Conservation (phyloP, 2,113 vertebrate species). For the Glareola pratincola region DNA sequence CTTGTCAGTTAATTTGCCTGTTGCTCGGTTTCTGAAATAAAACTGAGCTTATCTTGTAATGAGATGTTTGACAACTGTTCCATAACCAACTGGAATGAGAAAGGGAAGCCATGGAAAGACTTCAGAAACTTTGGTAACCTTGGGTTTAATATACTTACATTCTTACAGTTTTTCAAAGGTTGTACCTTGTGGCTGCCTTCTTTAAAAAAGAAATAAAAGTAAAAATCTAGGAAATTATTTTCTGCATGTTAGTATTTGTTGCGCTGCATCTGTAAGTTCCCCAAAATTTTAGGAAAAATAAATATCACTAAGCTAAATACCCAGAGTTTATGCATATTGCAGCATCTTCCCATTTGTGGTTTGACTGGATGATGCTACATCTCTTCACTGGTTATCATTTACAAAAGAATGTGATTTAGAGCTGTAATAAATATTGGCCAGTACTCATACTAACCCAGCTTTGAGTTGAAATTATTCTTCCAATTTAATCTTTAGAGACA, state of each 20-base stretch:
- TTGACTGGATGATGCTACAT: background rate
- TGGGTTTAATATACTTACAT: background rate
- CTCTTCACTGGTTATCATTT: background rate
- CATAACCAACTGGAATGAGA: background rate
- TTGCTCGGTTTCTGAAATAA: slow-evolving; percentile 25
- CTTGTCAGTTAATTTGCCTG: background rate
- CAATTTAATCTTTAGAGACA: background rate
- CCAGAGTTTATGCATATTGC: too few relatives aligned
- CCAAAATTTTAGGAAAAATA: background rate
- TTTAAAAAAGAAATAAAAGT: background rate
- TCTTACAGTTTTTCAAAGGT: background rate
- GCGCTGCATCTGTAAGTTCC: background rate
- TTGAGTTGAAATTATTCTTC: background rate
- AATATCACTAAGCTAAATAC: background rate
- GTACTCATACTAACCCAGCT: background rate
- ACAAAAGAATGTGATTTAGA: background rate
- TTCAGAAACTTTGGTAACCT: background rate
- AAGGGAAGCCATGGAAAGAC: background rate
- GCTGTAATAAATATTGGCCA: background rate
- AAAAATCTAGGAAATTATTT: background rate
- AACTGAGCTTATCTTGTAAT: background rate
- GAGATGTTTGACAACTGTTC: background rate
- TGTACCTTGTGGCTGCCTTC: background rate
- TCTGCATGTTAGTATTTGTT: background rate
- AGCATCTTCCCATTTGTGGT: background rate